phyloP scores from a whole-genome alignment of 2,113 vertebrate genomes.

The Pycnonotus jocosus region DNA sequence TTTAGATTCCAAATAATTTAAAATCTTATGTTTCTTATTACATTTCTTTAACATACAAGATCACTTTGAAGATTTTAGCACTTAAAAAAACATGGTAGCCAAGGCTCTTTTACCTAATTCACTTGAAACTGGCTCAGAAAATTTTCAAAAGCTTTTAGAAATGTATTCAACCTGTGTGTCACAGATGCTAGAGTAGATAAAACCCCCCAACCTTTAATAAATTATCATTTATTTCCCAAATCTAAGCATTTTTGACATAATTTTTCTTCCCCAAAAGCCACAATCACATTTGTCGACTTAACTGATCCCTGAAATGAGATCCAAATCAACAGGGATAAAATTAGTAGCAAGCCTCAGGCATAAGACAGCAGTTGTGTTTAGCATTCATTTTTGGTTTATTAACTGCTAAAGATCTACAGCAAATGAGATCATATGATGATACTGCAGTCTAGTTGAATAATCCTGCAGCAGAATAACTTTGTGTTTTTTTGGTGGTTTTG shows the following conservation, averaged over 20 bases:
- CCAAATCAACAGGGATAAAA: neutral
- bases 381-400: neutral
- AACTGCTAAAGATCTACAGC: neutral
- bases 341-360: neutral
- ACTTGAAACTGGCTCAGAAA: neutral
- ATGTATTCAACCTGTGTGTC: neutral
- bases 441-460: neutral
- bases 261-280: neutral
- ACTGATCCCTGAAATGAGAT: conserved; percentile 10
- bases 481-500: neutral
- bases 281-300: neutral
- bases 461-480: neutral
- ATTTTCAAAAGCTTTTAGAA: neutral
- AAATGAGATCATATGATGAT: neutral
- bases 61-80: neutral
- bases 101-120: neutral
- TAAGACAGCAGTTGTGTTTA: neutral
- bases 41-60: neutral
- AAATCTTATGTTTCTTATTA: neutral
- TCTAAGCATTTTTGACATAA: neutral
- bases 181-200: neutral
- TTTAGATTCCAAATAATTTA: neutral
- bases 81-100: neutral
- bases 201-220: neutral
- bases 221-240: neutral